These are phyloP conservation scores for Zophobas atratus DNA, from an alignment of 1,140 invertebrate species.

Conservation along the genomic window DNA sequence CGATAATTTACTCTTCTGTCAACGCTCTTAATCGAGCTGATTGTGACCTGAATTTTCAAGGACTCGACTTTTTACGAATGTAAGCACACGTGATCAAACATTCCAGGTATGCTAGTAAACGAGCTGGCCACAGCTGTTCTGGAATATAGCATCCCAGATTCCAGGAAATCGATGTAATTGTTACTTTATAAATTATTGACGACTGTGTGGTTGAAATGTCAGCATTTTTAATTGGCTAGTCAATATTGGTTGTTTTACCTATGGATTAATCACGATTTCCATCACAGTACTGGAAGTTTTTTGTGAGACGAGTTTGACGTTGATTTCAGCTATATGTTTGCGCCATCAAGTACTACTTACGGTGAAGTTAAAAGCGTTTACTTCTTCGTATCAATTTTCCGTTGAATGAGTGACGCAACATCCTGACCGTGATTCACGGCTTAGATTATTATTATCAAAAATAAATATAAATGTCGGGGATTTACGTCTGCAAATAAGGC, in stretches of 20 bases:
- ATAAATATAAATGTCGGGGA: no score
- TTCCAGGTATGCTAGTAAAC: neutral
- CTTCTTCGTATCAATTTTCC: constrained; percentile 5
- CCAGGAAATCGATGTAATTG: constrained; percentile 31
- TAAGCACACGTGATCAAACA: neutral
- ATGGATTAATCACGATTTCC: constrained; percentile 15
- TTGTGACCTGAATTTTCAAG: neutral
- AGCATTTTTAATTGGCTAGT: constrained; percentile 17
- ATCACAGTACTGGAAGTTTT: neutral
- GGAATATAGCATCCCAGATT: neutral
- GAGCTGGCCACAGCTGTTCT: constrained; percentile 9
- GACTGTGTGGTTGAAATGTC: constrained; percentile 31
- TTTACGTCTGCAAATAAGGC: no score
- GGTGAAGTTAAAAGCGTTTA: constrained; percentile 20
- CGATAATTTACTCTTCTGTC: constrained; percentile 32
- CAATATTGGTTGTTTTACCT: constrained; percentile 15
- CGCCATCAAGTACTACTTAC: neutral
- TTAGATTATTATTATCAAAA: no score
- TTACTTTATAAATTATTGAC: constrained; percentile 27
- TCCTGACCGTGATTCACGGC: neutral
- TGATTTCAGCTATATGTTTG: constrained; percentile 16
- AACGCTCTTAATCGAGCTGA: constrained; percentile 11
- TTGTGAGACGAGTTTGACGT: neutral
- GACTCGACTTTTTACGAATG: neutral
- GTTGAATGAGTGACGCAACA: neutral